A percentile compares a stretch with the other conserved stretches of the same genome.
Conservation (phyloP, 2,888 invertebrate genomes). For the Capitulum mitella region DNA sequence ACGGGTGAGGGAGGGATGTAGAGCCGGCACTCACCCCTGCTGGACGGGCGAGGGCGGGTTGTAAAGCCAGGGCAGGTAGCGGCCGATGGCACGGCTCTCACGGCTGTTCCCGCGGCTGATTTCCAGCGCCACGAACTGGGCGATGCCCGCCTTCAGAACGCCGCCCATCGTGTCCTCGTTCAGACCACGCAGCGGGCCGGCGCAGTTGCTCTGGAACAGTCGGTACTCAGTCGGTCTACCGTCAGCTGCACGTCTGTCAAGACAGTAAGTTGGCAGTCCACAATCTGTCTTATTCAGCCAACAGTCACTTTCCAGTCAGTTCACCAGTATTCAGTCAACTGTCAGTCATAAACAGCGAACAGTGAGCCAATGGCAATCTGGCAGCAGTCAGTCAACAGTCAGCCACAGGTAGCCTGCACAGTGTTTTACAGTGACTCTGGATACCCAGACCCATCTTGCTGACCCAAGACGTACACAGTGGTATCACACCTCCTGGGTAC, state of each 20-base stretch:
- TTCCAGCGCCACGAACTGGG: constrained; percentile 70
- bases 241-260: constrained; percentile 38
- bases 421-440: too few relatives aligned
- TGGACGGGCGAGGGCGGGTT: constrained; percentile 69
- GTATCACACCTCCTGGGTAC: too few relatives aligned
- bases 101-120: constrained; percentile 78
- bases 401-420: too few relatives aligned
- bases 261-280: too few relatives aligned
- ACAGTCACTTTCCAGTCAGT: too few relatives aligned
- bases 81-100: constrained; percentile 69
- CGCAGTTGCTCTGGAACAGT: not conserved
- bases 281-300: too few relatives aligned
- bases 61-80: constrained; percentile 85
- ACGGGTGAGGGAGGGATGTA: not conserved
- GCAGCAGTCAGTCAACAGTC: not conserved
- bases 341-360: not conserved
- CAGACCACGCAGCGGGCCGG: constrained; percentile 49
- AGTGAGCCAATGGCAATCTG: not conserved
- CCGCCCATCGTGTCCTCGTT: constrained; percentile 96
- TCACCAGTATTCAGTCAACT: too few relatives aligned
- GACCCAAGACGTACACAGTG: too few relatives aligned
- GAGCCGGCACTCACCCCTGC: constrained; percentile 64
- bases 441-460: too few relatives aligned
- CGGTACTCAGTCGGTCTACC: constrained; percentile 40
- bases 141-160: constrained; percentile 68